Evolutionary conservation across 2,797 vertebrate genomes (phyloP).

Genomic region (Tragelaphus eurycerus): DNA sequence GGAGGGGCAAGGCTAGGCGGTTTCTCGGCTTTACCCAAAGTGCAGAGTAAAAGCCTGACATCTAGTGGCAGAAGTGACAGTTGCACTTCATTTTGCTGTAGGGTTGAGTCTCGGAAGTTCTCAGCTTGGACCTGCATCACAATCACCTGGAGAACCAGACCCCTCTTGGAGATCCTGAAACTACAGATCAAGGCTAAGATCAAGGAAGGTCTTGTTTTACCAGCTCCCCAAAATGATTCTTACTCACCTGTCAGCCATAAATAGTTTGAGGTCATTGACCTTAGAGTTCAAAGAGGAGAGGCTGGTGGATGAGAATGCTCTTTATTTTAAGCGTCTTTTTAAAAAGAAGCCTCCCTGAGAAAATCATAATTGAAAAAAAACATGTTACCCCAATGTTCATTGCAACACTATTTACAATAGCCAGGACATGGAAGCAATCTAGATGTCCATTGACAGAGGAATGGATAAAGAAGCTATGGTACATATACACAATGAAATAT

Average conservation of each 20-base stretch:
- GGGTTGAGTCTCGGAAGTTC: not conserved
- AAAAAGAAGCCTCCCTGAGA: not conserved
- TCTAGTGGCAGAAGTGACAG: not conserved
- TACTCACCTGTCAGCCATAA: not conserved
- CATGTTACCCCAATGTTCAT: not conserved
- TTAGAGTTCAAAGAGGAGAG: not conserved
- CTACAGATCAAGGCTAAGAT: not conserved
- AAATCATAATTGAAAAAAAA: not conserved
- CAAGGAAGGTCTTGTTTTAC: not conserved
- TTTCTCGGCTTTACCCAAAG: not conserved
- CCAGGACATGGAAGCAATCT: not conserved
- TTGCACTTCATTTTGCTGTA: not conserved
- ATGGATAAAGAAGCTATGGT: not conserved
- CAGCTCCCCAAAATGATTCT: not conserved
- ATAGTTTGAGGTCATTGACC: not conserved
- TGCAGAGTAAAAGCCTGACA: conserved; percentile 58
- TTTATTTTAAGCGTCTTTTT: not conserved
- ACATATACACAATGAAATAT: not conserved
- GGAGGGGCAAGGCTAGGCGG: not conserved
- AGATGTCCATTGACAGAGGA: not conserved
- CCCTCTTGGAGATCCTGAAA: not conserved
- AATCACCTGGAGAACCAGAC: not conserved
- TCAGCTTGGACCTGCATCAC: not conserved
- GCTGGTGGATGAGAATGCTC: not conserved
- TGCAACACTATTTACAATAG: not conserved